Evolutionary conservation across 2,888 invertebrate genomes (phyloP).

Genomic region (Conistra vaccinii): DNA sequence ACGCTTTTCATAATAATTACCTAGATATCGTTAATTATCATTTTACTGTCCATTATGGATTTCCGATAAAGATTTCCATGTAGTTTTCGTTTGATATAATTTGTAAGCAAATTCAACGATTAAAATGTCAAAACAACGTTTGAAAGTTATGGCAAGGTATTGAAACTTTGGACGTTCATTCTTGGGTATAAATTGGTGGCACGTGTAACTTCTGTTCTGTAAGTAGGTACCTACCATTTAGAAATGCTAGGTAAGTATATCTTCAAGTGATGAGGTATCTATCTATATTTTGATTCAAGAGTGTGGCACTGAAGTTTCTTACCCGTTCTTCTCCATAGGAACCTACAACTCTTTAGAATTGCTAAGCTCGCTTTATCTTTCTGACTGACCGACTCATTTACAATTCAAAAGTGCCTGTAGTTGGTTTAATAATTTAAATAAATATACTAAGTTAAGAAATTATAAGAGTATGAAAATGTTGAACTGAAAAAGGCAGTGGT

Average conservation of each 20-base stretch:
- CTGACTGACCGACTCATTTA: neutral
- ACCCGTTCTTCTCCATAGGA: neutral
- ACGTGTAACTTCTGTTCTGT: neutral
- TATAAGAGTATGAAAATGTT: no score
- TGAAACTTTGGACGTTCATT: slow-evolving; percentile 5
- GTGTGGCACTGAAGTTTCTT: neutral
- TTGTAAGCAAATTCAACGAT: slow-evolving; percentile 31
- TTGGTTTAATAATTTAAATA: neutral
- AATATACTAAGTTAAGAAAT: neutral
- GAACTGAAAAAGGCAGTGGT: neutral
- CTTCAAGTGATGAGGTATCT: neutral
- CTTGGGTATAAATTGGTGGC: neutral
- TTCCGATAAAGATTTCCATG: slow-evolving; percentile 54
- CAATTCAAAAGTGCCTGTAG: neutral
- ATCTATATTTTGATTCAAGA: neutral
- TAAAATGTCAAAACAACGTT: slow-evolving; percentile 39
- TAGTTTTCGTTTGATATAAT: slow-evolving; percentile 27
- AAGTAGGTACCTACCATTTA: neutral
- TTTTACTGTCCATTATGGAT: slow-evolving; percentile 63
- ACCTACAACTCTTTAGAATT: neutral
- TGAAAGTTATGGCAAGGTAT: slow-evolving; percentile 12
- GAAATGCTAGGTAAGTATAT: neutral
- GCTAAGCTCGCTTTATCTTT: neutral
- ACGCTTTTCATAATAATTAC: slow-evolving; percentile 70
- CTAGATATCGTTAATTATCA: slow-evolving; percentile 68